Conservation (phyloP, 2,888 invertebrate genomes). For the Cephus nigrinus region DNA sequence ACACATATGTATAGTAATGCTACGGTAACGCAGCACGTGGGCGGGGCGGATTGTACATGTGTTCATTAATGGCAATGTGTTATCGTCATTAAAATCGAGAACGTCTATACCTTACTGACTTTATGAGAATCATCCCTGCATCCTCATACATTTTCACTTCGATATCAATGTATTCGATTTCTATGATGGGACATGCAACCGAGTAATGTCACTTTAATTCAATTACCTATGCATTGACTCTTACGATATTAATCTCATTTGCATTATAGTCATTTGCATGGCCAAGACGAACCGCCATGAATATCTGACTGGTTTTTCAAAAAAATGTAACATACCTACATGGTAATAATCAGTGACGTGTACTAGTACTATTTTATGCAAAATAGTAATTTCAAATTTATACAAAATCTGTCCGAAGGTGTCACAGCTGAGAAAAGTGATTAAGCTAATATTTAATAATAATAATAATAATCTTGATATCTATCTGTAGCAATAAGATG, state of each 20-base stretch:
- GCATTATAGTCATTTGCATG: neutral
- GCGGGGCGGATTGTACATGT: conserved; percentile 42
- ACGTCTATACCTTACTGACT: conserved; percentile 4
- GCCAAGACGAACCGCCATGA: neutral
- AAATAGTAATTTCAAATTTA: neutral
- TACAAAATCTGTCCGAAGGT: neutral
- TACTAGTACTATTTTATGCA: neutral
- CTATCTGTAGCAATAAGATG: neutral
- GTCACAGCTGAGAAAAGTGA: neutral
- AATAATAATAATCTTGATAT: neutral
- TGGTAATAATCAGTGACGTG: neutral
- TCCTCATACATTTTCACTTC: neutral
- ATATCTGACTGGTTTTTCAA: neutral
- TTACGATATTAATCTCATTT: neutral
- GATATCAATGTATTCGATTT: neutral
- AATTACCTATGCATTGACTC: neutral
- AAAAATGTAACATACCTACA: neutral
- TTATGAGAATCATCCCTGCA: neutral
- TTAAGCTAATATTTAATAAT: neutral
- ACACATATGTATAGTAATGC: conserved; percentile 21
- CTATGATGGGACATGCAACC: neutral
- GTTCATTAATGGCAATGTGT: conserved; percentile 38
- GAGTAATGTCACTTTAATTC: neutral
- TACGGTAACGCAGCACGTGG: conserved; percentile 35
- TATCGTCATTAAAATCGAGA: conserved; percentile 20